Conservation (phyloP, 2,113 vertebrate genomes). For the Macquaria australasica region DNA sequence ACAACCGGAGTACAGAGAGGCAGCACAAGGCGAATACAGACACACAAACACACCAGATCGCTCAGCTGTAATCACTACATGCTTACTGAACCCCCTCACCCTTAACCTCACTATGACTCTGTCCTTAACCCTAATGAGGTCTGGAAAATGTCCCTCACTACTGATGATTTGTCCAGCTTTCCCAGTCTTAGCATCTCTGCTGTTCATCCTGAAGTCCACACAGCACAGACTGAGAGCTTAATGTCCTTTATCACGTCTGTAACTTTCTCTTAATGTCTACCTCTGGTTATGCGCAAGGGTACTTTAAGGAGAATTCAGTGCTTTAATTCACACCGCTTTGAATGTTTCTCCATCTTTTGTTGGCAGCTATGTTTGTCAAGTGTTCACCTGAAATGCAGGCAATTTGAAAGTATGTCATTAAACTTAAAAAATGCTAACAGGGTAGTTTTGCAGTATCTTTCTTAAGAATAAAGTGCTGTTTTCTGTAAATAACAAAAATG, state of each 20-base stretch:
- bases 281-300: slow-evolving; percentile 16
- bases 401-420: slow-evolving; percentile 1
- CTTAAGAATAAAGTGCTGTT: slow-evolving; percentile 22
- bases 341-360: slow-evolving; percentile 7
- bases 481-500: slow-evolving; percentile 34
- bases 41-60: slow-evolving; percentile 69
- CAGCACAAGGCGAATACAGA: slow-evolving; percentile 59
- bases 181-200: slow-evolving; percentile 32
- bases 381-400: slow-evolving; percentile 21
- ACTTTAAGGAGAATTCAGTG: background rate
- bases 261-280: slow-evolving; percentile 20
- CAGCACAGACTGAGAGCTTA: slow-evolving; percentile 24
- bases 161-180: slow-evolving; percentile 45
- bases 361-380: slow-evolving; percentile 4
- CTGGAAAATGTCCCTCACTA: slow-evolving; percentile 62
- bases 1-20: slow-evolving; percentile 71
- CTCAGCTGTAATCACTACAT: slow-evolving; percentile 65
- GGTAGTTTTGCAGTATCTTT: slow-evolving; percentile 8
- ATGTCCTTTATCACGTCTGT: slow-evolving; percentile 22
- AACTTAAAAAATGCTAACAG: background rate
- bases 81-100: slow-evolving; percentile 40
- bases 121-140: slow-evolving; percentile 72
- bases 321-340: slow-evolving; percentile 23
- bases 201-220: slow-evolving; percentile 8
- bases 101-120: slow-evolving; percentile 61